A percentile compares a stretch with the other conserved stretches of the same genome.
Evolutionary conservation across 1,140 invertebrate species (phyloP).

Genomic region (Platyscapa corneri): DNA sequence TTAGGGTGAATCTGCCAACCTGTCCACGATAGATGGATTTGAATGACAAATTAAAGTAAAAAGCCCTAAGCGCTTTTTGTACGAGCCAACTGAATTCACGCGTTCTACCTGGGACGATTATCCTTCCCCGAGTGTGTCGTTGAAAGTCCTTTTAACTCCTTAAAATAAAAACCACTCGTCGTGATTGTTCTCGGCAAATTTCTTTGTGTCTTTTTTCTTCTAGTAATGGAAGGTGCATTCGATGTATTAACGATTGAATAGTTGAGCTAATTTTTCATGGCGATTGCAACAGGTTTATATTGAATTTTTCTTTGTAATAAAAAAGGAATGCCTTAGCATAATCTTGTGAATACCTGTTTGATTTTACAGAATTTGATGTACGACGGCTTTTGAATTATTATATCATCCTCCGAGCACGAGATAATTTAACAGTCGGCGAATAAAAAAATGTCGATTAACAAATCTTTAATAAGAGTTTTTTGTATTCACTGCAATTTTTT

Average conservation of each 20-base stretch:
- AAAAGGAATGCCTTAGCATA: not conserved
- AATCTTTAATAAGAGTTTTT: too few relatives aligned
- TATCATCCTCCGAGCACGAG: too few relatives aligned
- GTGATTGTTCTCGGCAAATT: not conserved
- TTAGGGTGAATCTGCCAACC: constrained; percentile 87
- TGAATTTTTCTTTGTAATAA: not conserved
- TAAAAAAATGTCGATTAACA: not conserved
- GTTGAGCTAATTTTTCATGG: not conserved
- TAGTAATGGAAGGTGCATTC: not conserved
- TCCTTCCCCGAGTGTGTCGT: not conserved
- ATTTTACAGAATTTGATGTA: not conserved
- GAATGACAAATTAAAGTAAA: constrained; percentile 54
- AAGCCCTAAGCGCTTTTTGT: not conserved
- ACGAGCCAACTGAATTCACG: not conserved
- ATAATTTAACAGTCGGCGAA: too few relatives aligned
- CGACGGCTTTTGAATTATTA: not conserved
- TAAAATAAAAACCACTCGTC: not conserved
- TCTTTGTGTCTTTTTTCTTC: not conserved
- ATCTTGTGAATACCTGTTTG: not conserved
- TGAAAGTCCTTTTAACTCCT: not conserved
- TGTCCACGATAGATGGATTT: constrained; percentile 76
- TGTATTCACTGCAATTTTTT: not conserved
- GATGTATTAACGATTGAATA: not conserved
- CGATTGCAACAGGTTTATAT: not conserved
- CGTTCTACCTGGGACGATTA: not conserved